phyloP scores from a whole-genome alignment of 1,140 invertebrate genomes.

The Atopsyche davidsoni region DNA sequence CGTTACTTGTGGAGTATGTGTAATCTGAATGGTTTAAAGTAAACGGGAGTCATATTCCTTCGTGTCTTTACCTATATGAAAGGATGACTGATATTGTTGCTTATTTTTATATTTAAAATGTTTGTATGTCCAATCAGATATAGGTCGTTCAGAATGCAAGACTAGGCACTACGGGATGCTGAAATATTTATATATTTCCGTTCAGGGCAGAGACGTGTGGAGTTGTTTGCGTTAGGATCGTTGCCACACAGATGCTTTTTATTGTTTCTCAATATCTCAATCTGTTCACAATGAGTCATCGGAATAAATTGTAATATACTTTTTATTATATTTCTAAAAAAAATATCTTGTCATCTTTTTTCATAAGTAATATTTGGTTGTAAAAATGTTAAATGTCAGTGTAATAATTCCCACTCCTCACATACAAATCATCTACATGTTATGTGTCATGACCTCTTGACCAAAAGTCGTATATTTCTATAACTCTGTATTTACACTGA shows the following conservation, averaged over 20 bases:
- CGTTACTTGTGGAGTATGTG: constrained; percentile 27
- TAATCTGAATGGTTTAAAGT: constrained; percentile 28
- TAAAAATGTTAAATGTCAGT: constrained; percentile 50
- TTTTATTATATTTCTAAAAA: constrained; percentile 29
- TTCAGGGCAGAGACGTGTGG: constrained; percentile 15
- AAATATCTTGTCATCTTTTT: constrained; percentile 32
- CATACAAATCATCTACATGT: constrained; percentile 50
- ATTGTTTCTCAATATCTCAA: constrained; percentile 17
- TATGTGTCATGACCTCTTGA: constrained; percentile 50
- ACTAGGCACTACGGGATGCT: constrained; percentile 17
- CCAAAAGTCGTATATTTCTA: constrained; percentile 43
- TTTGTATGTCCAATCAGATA: constrained; percentile 28
- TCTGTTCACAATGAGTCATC: constrained; percentile 19
- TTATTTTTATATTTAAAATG: constrained; percentile 32
- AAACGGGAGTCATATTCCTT: constrained; percentile 28
- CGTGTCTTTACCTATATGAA: constrained; percentile 30
- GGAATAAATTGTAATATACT: constrained; percentile 29
- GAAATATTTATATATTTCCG: constrained; percentile 1
- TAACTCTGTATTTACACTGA: constrained; percentile 54
- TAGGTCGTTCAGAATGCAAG: constrained; percentile 27
- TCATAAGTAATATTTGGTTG: constrained; percentile 36
- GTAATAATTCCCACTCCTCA: constrained; percentile 33
- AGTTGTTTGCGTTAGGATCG: constrained; percentile 4
- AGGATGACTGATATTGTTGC: constrained; percentile 32
- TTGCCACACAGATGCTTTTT: constrained; percentile 16